Evolutionary conservation across 2,888 invertebrate species (phyloP), one percentile per base, ranked within the genome.

Genomic region (Folsomia manolachei): DNA sequence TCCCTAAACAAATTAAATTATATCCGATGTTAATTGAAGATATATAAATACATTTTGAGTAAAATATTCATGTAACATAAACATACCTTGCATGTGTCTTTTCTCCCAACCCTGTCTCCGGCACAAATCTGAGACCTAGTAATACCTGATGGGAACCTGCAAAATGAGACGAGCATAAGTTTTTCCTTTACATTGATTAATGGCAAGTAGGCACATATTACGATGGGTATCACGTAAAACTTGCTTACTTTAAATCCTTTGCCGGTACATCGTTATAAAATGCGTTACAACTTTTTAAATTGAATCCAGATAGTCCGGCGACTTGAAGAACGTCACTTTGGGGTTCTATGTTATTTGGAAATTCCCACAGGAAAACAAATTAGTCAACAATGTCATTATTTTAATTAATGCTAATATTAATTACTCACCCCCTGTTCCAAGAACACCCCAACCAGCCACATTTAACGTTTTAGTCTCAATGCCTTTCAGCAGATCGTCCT

Each of bases 401-500:
- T n/a, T n/a, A n/a, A n/a, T n/a, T n/a, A n/a, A n/a, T n/a, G n/a
- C 66, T 51, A 19, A 19, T 51, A n/a, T 64, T 1, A 25, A 19
- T 66, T 25, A 25, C 39, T 67, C 52, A 78, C 79, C 77, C 64
- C 69, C 74, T 18, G 71, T 64, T 67, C 76, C 78, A 53, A 73
- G 26, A n/a, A 70, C 66, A 19, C 79, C 79, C 74, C 76, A 79
- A 0, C 79, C 79, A 14, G 74, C 39, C 14, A 76, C 71, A 21
- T 68, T 70, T 1, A 78, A 71, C n/a, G 53, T 73, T 21, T 69
- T 71, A 7, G 52, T 56, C 26, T 64, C 69, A 19, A 76, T 69
- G 7, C 71, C 63, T 53, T 72, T 74, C 0, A 86, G 84, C 76
- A 87, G 79, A 67, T 85, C 83, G 78, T 88, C 87, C 61, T 84